Evolutionary conservation across 2,797 vertebrate genomes (phyloP).

Genomic region (Morelia viridis): DNA sequence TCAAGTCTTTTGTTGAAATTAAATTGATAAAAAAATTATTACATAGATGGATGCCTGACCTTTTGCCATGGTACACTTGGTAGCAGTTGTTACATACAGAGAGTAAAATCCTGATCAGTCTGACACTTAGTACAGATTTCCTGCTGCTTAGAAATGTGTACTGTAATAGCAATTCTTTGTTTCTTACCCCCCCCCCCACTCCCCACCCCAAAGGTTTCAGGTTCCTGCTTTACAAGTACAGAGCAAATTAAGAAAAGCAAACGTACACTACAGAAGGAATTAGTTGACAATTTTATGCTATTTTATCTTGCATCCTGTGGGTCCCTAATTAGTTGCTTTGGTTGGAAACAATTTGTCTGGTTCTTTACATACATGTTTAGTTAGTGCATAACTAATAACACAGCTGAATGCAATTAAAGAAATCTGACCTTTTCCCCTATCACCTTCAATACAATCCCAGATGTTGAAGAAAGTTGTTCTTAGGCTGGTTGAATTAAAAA

Average conservation of each 20-base stretch:
- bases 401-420: slow-evolving; percentile 33
- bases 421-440: slow-evolving; percentile 31
- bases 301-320: slow-evolving; percentile 31
- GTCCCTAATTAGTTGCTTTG: not conserved
- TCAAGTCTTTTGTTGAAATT: slow-evolving; percentile 51
- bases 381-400: slow-evolving; percentile 35
- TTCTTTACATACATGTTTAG: not conserved
- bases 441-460: slow-evolving; percentile 45
- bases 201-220: slow-evolving; percentile 66
- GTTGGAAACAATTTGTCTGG: slow-evolving; percentile 6
- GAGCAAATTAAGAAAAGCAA: slow-evolving; percentile 72
- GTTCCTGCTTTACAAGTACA: slow-evolving; percentile 66
- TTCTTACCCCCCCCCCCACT: slow-evolving; percentile 67
- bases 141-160: slow-evolving; percentile 71
- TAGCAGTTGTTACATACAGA: slow-evolving; percentile 63
- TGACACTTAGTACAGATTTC: slow-evolving; percentile 74
- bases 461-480: not conserved
- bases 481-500: not conserved
- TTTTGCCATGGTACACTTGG: slow-evolving; percentile 50
- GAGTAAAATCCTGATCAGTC: slow-evolving; percentile 70
- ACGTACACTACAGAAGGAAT: slow-evolving; percentile 48
- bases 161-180: slow-evolving; percentile 75
- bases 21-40: slow-evolving; percentile 55
- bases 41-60: slow-evolving; percentile 48
- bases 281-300: slow-evolving; percentile 51